Conservation (phyloP, 2,888 invertebrate genomes). For the Proisotoma minuta region DNA sequence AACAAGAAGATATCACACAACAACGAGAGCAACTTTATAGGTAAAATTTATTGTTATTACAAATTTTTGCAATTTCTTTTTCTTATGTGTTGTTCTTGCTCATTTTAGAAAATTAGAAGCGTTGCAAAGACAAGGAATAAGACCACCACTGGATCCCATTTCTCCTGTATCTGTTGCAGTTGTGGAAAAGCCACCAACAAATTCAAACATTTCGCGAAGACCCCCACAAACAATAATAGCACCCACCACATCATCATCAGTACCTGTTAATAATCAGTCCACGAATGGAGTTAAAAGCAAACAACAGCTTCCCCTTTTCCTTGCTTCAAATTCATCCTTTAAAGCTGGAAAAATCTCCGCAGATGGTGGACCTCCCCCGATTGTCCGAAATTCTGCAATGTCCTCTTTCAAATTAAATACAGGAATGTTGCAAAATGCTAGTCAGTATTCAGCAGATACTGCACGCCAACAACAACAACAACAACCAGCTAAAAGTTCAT, state of each 20-base stretch:
- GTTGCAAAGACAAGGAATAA: conserved; percentile 68
- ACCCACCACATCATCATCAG: conserved; percentile 24
- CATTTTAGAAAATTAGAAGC: conserved; percentile 65
- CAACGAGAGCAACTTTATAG: conserved; percentile 87
- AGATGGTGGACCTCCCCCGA: not conserved
- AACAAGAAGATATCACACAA: conserved; percentile 79
- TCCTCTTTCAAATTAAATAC: too few relatives aligned
- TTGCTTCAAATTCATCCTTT: conserved; percentile 58
- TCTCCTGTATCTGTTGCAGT: conserved; percentile 47
- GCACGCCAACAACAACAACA: not conserved
- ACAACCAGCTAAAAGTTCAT: not conserved
- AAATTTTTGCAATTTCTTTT: too few relatives aligned
- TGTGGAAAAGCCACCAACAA: conserved; percentile 31
- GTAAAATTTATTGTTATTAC: conserved; percentile 9
- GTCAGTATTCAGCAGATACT: too few relatives aligned
- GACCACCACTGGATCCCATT: conserved; percentile 41
- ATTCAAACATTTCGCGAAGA: conserved; percentile 50
- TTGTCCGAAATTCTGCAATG: not conserved
- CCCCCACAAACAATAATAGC: conserved; percentile 30
- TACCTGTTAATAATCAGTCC: conserved; percentile 29
- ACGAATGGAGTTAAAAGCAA: conserved; percentile 55
- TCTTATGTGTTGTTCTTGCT: conserved; percentile 8
- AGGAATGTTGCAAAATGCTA: too few relatives aligned
- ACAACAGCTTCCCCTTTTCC: conserved; percentile 83
- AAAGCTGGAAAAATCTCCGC: conserved; percentile 17